Conservation (phyloP, 2,113 vertebrate genomes). For the Laticauda colubrina region DNA sequence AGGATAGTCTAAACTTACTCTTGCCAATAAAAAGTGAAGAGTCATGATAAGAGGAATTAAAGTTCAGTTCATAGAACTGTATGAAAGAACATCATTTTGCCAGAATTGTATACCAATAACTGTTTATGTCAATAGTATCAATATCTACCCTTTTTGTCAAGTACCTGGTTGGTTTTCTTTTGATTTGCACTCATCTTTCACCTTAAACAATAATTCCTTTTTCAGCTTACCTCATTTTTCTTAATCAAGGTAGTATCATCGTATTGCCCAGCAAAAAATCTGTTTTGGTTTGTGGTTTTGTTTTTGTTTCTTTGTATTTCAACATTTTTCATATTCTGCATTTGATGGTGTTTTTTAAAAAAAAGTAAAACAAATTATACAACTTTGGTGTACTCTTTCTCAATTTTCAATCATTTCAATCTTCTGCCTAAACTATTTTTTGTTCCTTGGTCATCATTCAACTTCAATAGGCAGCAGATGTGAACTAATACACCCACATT, state of each 20-base stretch:
- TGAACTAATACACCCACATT: not conserved
- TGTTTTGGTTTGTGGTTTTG: not conserved
- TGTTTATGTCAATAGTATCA: not conserved
- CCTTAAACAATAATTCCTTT: not conserved
- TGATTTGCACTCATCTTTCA: not conserved
- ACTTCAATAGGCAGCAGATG: not conserved
- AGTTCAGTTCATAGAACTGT: not conserved
- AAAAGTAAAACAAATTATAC: not conserved
- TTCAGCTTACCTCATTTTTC: not conserved
- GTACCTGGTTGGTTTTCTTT: not conserved
- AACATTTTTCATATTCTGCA: not conserved
- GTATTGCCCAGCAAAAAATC: not conserved
- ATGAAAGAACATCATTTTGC: not conserved
- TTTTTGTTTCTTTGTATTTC: not conserved
- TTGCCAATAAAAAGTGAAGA: not conserved
- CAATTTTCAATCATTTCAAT: not conserved
- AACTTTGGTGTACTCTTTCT: not conserved
- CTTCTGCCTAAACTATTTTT: not conserved
- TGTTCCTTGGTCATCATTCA: not conserved
- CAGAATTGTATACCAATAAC: not conserved
- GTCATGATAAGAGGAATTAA: not conserved
- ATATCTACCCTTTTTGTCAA: not conserved
- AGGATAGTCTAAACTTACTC: not conserved
- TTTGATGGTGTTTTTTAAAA: not conserved
- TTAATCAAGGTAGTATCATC: not conserved